phyloP scores from a whole-genome alignment of 2,888 invertebrate species.

The Helobdella robusta region DNA sequence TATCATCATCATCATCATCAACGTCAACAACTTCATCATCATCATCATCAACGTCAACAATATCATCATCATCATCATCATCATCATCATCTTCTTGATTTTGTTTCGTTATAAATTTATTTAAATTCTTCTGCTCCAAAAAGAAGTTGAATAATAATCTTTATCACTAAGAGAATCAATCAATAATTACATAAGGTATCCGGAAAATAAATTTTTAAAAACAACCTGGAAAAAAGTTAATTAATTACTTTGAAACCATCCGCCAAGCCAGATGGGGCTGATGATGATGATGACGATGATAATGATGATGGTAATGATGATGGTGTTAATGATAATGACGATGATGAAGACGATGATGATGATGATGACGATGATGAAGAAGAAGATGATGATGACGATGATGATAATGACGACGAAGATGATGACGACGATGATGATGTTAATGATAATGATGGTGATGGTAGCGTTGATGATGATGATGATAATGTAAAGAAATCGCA shows the following conservation, averaged over 20 bases:
- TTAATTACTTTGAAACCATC: background rate
- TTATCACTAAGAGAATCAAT: no score
- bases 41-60: background rate
- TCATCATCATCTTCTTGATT: background rate
- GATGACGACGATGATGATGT: constrained; percentile 4
- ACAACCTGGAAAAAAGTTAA: background rate
- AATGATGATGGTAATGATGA: constrained; percentile 14
- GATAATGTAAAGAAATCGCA: no score
- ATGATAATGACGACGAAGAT: constrained; percentile 1
- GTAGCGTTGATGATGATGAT: background rate
- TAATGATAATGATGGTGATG: constrained; percentile 2
- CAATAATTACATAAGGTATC: no score
- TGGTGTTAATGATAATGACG: constrained; percentile 11
- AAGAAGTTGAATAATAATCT: no score
- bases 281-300: background rate
- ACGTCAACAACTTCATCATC: constrained; percentile 10
- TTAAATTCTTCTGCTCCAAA: no score
- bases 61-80: constrained; percentile 1
- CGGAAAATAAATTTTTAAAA: background rate
- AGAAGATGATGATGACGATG: constrained; percentile 3
- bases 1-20: background rate
- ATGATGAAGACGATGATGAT: constrained; percentile 16
- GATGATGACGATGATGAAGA: constrained; percentile 11
- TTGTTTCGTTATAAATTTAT: no score
- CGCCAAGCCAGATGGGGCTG: background rate